A percentile compares a stretch with the other conserved stretches of the same genome.
phyloP scores from a whole-genome alignment of 1,140 invertebrate species.

The Adelges cooleyi region DNA sequence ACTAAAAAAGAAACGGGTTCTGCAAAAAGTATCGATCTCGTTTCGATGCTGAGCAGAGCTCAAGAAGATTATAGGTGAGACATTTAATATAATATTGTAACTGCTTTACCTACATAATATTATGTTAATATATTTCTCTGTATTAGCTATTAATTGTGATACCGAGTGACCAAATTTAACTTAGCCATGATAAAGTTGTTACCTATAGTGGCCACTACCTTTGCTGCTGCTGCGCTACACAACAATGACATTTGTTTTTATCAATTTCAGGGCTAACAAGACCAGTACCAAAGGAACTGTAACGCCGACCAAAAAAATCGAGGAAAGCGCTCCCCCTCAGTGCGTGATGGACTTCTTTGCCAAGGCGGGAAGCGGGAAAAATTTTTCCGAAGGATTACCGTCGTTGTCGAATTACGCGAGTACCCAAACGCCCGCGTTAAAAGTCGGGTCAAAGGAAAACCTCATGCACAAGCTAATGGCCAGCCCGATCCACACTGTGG shows the following conservation, averaged over 20 bases:
- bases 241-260: no score
- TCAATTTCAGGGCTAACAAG: slow-evolving; percentile 36
- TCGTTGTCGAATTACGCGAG: slow-evolving; percentile 23
- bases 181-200: no score
- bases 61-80: slow-evolving; percentile 62
- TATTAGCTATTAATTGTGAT: no score
- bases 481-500: slow-evolving; percentile 65
- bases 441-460: slow-evolving; percentile 14
- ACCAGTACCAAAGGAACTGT: slow-evolving; percentile 23
- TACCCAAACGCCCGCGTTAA: slow-evolving; percentile 18
- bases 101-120: no score
- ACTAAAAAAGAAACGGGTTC: slow-evolving; percentile 7
- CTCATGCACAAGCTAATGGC: slow-evolving; percentile 59
- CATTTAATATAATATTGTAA: no score
- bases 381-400: slow-evolving; percentile 22
- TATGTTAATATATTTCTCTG: no score
- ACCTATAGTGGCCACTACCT: no score
- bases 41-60: slow-evolving; percentile 78
- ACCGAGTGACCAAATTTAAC: no score
- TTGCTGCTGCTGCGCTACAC: no score
- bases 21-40: slow-evolving; percentile 53
- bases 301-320: slow-evolving; percentile 15
- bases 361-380: slow-evolving; percentile 54
- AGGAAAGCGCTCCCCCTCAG: slow-evolving; percentile 44
- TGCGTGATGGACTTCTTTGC: slow-evolving; percentile 77